Evolutionary conservation across 1,140 invertebrate species (phyloP).

Genomic region (Riptortus pedestris): DNA sequence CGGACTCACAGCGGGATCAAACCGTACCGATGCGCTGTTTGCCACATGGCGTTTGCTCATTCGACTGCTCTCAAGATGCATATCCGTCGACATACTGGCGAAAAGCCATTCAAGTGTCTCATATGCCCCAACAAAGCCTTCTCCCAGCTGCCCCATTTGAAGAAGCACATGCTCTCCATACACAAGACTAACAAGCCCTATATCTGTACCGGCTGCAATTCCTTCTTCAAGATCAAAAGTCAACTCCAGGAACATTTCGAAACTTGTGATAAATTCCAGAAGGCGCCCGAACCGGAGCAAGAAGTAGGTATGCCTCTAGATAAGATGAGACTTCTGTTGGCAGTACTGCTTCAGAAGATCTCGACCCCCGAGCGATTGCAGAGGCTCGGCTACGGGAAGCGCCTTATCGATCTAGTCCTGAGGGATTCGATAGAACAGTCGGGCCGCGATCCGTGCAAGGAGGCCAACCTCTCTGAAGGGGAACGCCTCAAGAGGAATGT

Average conservation of each 20-base stretch:
- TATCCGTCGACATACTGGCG: conserved; percentile 51
- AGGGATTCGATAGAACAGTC: conserved; percentile 62
- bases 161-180: conserved; percentile 49
- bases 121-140: conserved; percentile 49
- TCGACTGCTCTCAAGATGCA: conserved; percentile 45
- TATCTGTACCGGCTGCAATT: conserved; percentile 52
- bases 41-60: conserved; percentile 54
- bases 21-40: conserved; percentile 47
- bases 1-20: conserved; percentile 47
- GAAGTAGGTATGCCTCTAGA: conserved; percentile 49
- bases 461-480: conserved; percentile 43
- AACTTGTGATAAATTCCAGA: conserved; percentile 36
- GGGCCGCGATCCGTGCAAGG: conserved; percentile 51
- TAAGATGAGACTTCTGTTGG: conserved; percentile 63
- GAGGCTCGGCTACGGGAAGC: conserved; percentile 67
- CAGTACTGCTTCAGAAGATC: conserved; percentile 68
- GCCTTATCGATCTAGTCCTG: conserved; percentile 71
- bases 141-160: conserved; percentile 55
- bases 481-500: conserved; percentile 58
- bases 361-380: conserved; percentile 62
- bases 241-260: conserved; percentile 54
- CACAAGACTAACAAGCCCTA: conserved; percentile 56
- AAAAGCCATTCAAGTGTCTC: conserved; percentile 54
- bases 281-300: conserved; percentile 23
- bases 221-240: conserved; percentile 65